A percentile compares a stretch with the other conserved stretches of the same genome.
phyloP scores from a whole-genome alignment of 2,888 invertebrate species.

The Pandemis cinnamomeana region DNA sequence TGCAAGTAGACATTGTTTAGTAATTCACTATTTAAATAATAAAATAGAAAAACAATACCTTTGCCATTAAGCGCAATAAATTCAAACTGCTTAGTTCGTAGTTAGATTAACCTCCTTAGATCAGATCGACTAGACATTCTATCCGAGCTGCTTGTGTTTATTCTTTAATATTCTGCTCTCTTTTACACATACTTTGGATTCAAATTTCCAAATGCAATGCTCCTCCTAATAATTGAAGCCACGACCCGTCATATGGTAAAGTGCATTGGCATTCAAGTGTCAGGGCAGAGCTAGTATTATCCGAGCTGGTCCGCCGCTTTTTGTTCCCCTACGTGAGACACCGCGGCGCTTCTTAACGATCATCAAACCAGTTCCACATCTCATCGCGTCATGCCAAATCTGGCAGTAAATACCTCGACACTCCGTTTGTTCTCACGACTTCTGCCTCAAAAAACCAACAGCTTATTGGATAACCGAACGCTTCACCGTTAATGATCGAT shows the following conservation, averaged over 20 bases:
- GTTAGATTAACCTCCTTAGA: background rate
- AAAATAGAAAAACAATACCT: background rate
- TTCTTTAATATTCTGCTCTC: background rate
- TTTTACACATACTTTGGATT: background rate
- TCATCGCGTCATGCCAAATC: conserved; percentile 74
- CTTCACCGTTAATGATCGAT: conserved; percentile 43
- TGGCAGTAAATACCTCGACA: conserved; percentile 72
- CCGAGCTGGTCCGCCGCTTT: conserved; percentile 65
- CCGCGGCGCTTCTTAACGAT: conserved; percentile 77
- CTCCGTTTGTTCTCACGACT: conserved; percentile 61
- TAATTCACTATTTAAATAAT: conserved; percentile 18
- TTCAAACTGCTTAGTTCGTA: background rate
- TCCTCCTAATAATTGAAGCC: conserved; percentile 14
- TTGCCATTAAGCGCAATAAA: background rate
- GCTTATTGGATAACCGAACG: conserved; percentile 43
- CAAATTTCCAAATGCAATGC: conserved; percentile 26
- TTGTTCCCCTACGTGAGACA: conserved; percentile 79
- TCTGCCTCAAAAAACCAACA: conserved; percentile 53
- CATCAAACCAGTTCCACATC: conserved; percentile 77
- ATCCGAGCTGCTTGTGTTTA: background rate
- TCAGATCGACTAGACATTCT: background rate
- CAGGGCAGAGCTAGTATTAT: conserved; percentile 69
- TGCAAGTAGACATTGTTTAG: conserved; percentile 23
- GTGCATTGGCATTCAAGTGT: conserved; percentile 76
- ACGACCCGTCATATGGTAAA: conserved; percentile 62